Base-by-base conservation (phyloP, 2,888 invertebrate genomes). In the Eristalis tenax region DNA sequence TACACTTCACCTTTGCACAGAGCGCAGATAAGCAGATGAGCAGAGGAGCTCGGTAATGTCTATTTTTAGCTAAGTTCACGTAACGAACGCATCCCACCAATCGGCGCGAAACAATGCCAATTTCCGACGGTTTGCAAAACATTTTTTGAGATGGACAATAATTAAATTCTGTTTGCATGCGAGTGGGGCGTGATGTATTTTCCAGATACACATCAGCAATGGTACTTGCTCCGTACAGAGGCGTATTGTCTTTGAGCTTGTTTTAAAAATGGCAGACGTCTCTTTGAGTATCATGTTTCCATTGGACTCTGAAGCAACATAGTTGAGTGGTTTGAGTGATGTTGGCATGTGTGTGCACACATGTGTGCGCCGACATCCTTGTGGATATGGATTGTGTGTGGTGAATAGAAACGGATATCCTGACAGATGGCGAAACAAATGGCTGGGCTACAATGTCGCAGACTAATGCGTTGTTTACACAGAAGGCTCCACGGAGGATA, bases 401-500 rank as follows among this genome's bases (percentile, higher is more conserved):
- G 11, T 18, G 63, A 18, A 69, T 61, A 13, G 28, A 59, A 75
- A 59, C 79, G 74, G 69, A 83, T 74, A 83, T 83, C 83, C 83
- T 79, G 74, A 43, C 74, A 83, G 79, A 79, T 83, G 83, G 83
- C 68, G 50, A 56, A 57, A 38, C 56, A 69, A 70, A 64, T 50
- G 70, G 35, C n/a, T 13, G 15, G 64, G 64, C 15, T 38, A 32
- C 63, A 56, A 38, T 23, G 32, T 56, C 57, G 65, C 15, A 63
- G 18, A 63, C 28, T 64, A 23, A 38, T 57, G n/a, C 22, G n/a
- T 22, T 73, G 68, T 77, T 32, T 32, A 59, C 50, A 63, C 61
- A 59, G 26, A 26, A 15, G 26, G 15, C 59, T 28, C 18, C 50
- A 50, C n/a, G 18, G 50, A 50, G 18, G 3, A 50, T 18, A 50